These are phyloP conservation scores for Gerris buenoi DNA, from an alignment of 1,140 invertebrate species.

Conservation along the genomic window DNA sequence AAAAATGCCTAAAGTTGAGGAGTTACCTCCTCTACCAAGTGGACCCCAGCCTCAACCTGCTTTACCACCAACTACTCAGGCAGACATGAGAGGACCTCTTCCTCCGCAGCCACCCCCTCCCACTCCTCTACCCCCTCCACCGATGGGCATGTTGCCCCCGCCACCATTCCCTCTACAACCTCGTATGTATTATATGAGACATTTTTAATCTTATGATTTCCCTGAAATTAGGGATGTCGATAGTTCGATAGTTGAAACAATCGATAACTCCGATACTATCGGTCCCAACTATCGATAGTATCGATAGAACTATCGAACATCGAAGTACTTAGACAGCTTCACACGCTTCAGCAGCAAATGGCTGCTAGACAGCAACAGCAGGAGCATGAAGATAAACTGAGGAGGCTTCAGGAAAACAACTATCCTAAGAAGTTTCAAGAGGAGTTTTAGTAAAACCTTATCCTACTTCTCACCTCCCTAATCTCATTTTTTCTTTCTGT, in stretches of 20 bases:
- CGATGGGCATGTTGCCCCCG: background rate
- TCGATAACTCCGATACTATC: too few species aligned
- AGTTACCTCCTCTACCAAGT: background rate
- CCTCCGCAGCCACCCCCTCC: background rate
- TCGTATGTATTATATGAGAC: background rate
- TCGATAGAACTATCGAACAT: slow-evolving; percentile 61
- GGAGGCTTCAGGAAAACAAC: slow-evolving; percentile 49
- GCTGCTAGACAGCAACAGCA: slow-evolving; percentile 33
- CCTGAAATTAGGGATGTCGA: too few species aligned
- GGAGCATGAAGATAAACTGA: slow-evolving; percentile 53
- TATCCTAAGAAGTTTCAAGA: too few species aligned
- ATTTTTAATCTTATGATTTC: too few species aligned
- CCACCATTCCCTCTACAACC: background rate
- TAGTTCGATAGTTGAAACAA: too few species aligned
- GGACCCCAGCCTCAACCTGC: background rate
- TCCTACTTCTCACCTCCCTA: too few species aligned
- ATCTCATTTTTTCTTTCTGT: too few species aligned
- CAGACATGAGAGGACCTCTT: background rate
- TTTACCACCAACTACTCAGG: background rate
- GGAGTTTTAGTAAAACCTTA: too few species aligned
- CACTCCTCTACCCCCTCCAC: background rate
- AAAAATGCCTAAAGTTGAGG: background rate
- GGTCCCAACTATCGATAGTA: too few species aligned
- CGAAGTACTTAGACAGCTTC: slow-evolving; percentile 51
- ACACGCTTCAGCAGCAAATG: slow-evolving; percentile 42